Conservation (phyloP, 2,113 vertebrate genomes). For the Aptenodytes forsteri region DNA sequence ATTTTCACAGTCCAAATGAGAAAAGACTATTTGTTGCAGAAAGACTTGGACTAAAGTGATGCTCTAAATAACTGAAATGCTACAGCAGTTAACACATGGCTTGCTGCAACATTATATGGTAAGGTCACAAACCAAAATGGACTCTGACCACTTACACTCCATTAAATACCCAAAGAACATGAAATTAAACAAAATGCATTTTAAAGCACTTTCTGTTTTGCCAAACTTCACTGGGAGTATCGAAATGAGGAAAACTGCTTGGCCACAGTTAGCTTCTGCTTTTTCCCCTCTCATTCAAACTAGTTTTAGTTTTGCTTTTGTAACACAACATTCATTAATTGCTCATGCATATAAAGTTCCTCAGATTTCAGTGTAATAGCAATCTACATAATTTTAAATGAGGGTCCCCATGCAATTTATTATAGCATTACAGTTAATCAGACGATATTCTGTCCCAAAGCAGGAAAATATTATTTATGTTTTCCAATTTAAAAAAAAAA, state of each 20-base stretch:
- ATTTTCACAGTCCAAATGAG: not conserved
- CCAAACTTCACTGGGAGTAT: not conserved
- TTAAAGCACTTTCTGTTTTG: not conserved
- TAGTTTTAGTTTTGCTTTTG: constrained; percentile 37
- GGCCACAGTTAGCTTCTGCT: not conserved
- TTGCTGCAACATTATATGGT: not conserved
- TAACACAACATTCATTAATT: not conserved
- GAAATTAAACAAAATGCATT: not conserved
- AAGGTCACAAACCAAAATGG: not conserved
- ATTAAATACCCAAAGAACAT: not conserved
- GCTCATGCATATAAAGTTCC: not conserved
- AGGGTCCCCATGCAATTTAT: not conserved
- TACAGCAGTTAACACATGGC: not conserved
- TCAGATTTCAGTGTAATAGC: not conserved
- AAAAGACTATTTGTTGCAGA: not conserved
- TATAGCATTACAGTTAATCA: not conserved
- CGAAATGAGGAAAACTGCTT: not conserved
- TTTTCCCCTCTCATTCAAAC: not conserved
- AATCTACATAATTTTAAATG: not conserved
- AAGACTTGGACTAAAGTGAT: not conserved
- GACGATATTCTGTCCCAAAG: not conserved
- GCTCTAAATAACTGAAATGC: not conserved
- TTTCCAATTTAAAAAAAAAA: not conserved
- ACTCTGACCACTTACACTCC: not conserved
- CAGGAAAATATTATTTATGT: not conserved